Conservation (phyloP, 2,113 vertebrate species). For the Anseranas semipalmata region DNA sequence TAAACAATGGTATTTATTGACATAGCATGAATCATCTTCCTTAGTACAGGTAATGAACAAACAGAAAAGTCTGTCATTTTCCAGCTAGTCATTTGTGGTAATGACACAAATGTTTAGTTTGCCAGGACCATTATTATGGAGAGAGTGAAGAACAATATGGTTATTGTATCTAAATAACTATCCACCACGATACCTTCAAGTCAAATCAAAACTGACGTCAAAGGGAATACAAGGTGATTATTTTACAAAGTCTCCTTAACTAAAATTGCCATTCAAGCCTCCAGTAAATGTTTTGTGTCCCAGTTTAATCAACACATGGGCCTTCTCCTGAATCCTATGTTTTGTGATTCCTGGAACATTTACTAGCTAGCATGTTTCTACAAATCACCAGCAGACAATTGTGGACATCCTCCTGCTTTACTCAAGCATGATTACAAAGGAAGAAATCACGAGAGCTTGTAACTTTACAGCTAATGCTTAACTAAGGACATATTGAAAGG, state of each 20-base stretch:
- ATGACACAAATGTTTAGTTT: slow-evolving; percentile 14
- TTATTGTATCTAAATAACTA: background rate
- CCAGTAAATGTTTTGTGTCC: background rate
- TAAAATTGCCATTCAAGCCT: background rate
- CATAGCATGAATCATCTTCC: background rate
- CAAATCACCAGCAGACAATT: background rate
- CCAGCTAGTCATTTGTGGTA: background rate
- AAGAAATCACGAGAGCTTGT: background rate
- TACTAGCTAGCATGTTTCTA: background rate
- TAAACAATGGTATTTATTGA: background rate
- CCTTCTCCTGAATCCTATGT: background rate
- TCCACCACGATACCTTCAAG: background rate
- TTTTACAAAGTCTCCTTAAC: too few relatives aligned
- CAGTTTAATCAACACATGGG: background rate
- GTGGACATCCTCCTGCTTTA: background rate
- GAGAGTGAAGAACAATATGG: background rate
- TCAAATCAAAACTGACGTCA: background rate
- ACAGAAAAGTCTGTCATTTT: background rate
- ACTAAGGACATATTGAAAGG: background rate
- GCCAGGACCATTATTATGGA: background rate
- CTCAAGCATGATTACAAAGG: background rate
- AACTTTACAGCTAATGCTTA: background rate
- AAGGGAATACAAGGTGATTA: background rate
- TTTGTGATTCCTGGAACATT: background rate
- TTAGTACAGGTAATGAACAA: background rate